Evolutionary conservation across 64 coral and sea anemone genomes (phyloP).

Genomic region (Exaiptasia diaphana): DNA sequence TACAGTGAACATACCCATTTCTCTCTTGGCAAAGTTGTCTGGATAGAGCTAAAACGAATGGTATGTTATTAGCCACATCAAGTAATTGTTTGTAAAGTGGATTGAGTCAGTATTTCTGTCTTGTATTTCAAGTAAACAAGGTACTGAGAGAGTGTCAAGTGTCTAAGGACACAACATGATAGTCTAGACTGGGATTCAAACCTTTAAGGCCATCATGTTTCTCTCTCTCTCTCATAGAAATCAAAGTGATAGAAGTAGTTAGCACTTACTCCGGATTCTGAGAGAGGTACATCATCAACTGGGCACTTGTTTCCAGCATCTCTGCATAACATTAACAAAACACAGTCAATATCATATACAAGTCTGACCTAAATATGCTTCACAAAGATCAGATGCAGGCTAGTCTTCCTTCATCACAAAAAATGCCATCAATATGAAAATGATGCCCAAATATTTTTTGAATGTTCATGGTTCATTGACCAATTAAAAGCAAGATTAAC

Average conservation of each 20-base stretch:
- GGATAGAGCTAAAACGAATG: constrained; percentile 46
- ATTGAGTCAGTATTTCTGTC: neutral
- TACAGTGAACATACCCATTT: constrained; percentile 56
- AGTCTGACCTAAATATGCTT: no score
- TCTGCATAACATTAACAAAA: neutral
- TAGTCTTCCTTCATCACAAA: no score
- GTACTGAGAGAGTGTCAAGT: neutral
- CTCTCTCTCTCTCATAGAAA: neutral
- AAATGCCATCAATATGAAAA: no score
- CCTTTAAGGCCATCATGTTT: neutral
- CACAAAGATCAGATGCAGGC: no score
- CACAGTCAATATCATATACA: no score
- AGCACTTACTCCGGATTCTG: constrained; percentile 40
- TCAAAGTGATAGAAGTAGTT: neutral
- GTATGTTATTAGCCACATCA: neutral
- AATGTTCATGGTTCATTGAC: no score
- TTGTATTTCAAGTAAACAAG: neutral
- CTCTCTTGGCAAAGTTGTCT: constrained; percentile 75
- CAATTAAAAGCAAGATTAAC: no score
- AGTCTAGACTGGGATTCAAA: neutral
- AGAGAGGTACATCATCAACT: constrained; percentile 51
- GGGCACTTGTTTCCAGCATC: constrained; percentile 76
- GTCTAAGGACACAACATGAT: neutral
- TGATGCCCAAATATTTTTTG: no score
- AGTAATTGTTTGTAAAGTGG: neutral